phyloP scores from a whole-genome alignment of 2,113 vertebrate genomes.

The Ginglymostoma cirratum region DNA sequence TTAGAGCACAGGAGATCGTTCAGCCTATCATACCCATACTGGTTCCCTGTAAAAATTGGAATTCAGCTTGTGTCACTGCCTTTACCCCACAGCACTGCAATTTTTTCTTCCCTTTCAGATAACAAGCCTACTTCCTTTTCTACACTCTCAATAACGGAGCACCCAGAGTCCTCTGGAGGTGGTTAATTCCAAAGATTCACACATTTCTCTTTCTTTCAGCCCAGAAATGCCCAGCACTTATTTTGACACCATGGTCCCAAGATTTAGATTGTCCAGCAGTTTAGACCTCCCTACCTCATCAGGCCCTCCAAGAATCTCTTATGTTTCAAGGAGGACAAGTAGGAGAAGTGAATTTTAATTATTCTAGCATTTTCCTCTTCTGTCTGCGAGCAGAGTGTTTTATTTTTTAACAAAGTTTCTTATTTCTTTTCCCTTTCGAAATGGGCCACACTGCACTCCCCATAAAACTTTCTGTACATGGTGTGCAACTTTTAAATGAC shows the following conservation, averaged over 20 bases:
- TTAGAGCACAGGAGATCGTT: not conserved
- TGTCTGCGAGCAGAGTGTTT: no score
- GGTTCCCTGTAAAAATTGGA: not conserved
- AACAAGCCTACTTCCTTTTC: no score
- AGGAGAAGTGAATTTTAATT: no score
- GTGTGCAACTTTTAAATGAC: no score
- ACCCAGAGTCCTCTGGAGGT: not conserved
- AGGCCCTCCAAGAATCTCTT: not conserved
- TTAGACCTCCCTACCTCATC: no score
- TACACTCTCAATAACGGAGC: not conserved
- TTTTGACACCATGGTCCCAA: not conserved
- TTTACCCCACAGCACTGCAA: no score
- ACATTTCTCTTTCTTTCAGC: not conserved
- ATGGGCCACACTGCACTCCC: no score
- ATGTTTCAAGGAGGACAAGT: not conserved
- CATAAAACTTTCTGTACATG: no score
- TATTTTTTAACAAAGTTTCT: no score
- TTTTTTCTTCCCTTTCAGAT: not conserved
- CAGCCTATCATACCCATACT: not conserved
- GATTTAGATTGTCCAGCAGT: not conserved
- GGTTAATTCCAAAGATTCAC: not conserved
- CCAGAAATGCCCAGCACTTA: not conserved
- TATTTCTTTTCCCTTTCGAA: no score
- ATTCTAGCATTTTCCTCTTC: no score
- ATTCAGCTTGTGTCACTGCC: no score